Conservation (phyloP, 2,113 vertebrate genomes). For the Callaeas wilsoni region DNA sequence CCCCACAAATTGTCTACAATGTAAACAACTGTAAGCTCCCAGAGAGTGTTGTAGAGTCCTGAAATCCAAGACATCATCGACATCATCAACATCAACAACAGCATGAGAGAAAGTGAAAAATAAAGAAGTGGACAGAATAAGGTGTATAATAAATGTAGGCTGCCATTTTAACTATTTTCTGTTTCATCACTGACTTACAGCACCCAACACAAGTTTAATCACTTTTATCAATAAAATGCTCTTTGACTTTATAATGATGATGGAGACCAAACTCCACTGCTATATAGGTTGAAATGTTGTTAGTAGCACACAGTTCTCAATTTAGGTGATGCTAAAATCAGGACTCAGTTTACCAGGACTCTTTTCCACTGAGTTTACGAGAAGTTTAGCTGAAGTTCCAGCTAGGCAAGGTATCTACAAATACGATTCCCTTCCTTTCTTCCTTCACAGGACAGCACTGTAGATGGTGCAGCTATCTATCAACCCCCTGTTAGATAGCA, state of each 20-base stretch:
- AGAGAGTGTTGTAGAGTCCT: background rate
- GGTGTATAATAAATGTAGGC: background rate
- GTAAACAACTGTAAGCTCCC: background rate
- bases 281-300: background rate
- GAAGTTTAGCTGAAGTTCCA: background rate
- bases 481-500: background rate
- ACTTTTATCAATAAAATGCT: background rate
- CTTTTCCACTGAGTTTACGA: background rate
- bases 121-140: background rate
- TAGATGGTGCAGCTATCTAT: background rate
- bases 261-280: background rate
- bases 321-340: background rate
- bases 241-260: background rate
- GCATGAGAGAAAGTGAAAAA: background rate
- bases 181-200: background rate
- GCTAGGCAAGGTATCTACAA: background rate
- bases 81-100: background rate
- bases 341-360: background rate
- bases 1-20: background rate
- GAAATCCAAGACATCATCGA: background rate
- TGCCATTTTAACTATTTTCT: background rate
- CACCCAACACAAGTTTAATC: background rate
- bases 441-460: background rate
- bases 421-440: background rate
- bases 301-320: background rate